Conservation (phyloP, 2,797 vertebrate species). For the Sebastes trivittatus region DNA sequence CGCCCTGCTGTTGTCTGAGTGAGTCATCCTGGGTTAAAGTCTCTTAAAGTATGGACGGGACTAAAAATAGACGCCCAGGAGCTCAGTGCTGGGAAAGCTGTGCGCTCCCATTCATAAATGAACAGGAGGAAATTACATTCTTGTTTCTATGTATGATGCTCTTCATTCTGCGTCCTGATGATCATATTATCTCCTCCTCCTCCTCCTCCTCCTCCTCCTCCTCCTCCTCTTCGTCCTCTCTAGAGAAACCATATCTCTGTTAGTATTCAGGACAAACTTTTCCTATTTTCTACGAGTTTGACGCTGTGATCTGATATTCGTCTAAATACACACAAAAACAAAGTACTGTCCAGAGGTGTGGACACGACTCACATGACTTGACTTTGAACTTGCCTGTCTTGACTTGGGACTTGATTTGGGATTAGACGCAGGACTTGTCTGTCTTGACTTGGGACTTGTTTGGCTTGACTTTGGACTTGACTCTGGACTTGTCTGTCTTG, state of each 20-base stretch:
- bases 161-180: not conserved
- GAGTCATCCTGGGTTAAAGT: slow-evolving; percentile 64
- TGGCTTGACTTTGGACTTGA: no score
- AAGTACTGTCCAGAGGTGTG: not conserved
- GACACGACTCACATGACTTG: not conserved
- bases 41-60: slow-evolving; percentile 29
- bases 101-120: slow-evolving; percentile 23
- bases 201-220: not conserved
- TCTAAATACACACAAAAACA: not conserved
- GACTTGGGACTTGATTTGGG: no score
- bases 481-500: no score
- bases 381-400: no score
- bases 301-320: not conserved
- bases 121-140: slow-evolving; percentile 39
- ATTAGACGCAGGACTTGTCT: no score
- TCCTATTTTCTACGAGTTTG: not conserved
- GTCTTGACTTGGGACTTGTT: no score
- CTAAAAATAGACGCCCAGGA: slow-evolving; percentile 59
- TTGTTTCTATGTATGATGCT: slow-evolving; percentile 17
- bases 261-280: not conserved
- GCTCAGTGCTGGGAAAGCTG: slow-evolving; percentile 27
- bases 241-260: not conserved
- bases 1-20: slow-evolving; percentile 42
- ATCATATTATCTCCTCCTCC: not conserved
- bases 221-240: not conserved